phyloP scores from a whole-genome alignment of 2,113 vertebrate genomes.

The Dicaeum eximium region DNA sequence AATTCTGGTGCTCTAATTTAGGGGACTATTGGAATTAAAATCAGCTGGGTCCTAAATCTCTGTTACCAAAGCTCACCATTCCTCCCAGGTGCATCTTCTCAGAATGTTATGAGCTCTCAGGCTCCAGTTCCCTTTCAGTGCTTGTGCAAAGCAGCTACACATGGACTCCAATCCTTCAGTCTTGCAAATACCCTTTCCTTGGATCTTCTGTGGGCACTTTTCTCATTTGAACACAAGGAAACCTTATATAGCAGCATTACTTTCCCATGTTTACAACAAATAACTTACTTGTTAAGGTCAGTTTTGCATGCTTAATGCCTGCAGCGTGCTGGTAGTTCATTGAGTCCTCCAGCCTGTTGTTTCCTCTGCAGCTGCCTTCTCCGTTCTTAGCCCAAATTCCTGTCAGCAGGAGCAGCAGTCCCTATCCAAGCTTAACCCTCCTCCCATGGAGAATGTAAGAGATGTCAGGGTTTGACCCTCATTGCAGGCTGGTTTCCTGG shows the following conservation, averaged over 20 bases:
- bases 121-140: not conserved
- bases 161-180: not conserved
- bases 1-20: not conserved
- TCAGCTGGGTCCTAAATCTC: not conserved
- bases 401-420: not conserved
- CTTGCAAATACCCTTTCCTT: not conserved
- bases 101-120: not conserved
- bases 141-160: not conserved
- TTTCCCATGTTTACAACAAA: not conserved
- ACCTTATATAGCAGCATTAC: not conserved
- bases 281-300: not conserved
- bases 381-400: not conserved
- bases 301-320: not conserved
- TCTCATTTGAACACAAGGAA: not conserved
- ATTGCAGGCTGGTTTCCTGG: not conserved
- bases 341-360: not conserved
- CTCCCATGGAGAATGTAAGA: accelerated
- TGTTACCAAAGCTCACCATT: not conserved
- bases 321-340: not conserved
- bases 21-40: not conserved
- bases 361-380: not conserved
- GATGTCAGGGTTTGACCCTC: not conserved
- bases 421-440: not conserved
- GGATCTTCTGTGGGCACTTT: not conserved
- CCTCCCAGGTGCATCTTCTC: not conserved